Evolutionary conservation across 1,140 invertebrate genomes (phyloP), one percentile per base, ranked within the genome.

Genomic region (Papilio dardanus): DNA sequence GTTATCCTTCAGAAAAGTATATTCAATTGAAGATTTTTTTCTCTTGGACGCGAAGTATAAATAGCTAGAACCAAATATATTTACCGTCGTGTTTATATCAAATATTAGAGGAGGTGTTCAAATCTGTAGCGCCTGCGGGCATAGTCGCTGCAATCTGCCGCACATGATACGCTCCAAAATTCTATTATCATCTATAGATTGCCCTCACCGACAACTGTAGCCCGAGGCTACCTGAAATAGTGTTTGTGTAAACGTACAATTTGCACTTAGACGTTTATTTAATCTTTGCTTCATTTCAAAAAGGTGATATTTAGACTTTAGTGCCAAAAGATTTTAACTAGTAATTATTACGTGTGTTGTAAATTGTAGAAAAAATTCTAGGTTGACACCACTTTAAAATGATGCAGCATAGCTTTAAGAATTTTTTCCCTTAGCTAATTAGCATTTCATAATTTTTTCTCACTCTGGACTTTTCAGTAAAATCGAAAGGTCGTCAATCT

Each of bases 401-500:
- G 2, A 6, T n/a, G 6, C 0, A n/a, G 3, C 8, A 46, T 46
- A 46, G 42, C 42, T 46, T 46, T 46, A 46, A 62, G 3, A 16
- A 14, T 62, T 30, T 58, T 24, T 24, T 8, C 21, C 28, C 21
- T 14, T 3, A 69, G 19, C 54, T 73, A 73, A 73, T 73, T 73
- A 73, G 42, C 8, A 73, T 21, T 2, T 30, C 16, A 30, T 58
- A 30, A 54, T 31, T 73, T 73, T 73, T 54, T 73, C 14, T 71
- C 68, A 6, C 28, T 46, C 21, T 73, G 16, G 71, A 73, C 16
- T 50, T 46, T 35, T 69, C 67, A 40, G 71, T 33, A 73, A 73
- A 50, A 54, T 73, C 30, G 71, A 58, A 73, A 46, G 42, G 31
- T 73, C 71, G 50, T 73, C 46, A 73, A 73, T 73, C 71, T 73